Evolutionary conservation across 2,113 vertebrate genomes (phyloP).

Genomic region (Eptatretus burgeri): DNA sequence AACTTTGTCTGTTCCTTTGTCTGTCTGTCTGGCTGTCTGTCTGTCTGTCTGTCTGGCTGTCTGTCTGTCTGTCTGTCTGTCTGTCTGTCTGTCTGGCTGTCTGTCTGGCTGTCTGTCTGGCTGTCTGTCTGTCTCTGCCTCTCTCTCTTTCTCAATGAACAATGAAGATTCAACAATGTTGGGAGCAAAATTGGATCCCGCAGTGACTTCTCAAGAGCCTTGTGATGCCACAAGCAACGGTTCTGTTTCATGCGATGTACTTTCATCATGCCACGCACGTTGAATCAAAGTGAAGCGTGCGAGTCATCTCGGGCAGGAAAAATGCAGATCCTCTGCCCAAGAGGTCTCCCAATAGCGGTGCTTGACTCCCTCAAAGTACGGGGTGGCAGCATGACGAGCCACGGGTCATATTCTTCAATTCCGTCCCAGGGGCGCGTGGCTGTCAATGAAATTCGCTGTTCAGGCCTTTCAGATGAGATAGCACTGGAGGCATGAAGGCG

Average conservation of each 20-base stretch:
- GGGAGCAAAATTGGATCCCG: too few species aligned
- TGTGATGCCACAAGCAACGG: too few species aligned
- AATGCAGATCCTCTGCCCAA: constrained; percentile 3
- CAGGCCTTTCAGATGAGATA: constrained; percentile 5
- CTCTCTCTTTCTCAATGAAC: too few species aligned
- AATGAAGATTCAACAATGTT: too few species aligned
- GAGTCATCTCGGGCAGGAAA: constrained; percentile 2
- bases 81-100: too few species aligned
- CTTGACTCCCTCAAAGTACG: constrained; percentile 4
- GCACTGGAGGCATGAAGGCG: not conserved
- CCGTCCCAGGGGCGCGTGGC: not conserved
- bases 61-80: too few species aligned
- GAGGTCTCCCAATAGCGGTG: constrained; percentile 2
- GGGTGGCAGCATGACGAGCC: constrained; percentile 1
- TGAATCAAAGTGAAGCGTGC: constrained; percentile 2
- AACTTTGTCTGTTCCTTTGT: too few species aligned
- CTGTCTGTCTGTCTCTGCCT: too few species aligned
- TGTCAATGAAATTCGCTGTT: constrained; percentile 2
- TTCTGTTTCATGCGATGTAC: not conserved
- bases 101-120: too few species aligned
- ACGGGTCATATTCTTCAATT: constrained; percentile 4
- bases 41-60: too few species aligned
- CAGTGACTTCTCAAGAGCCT: too few species aligned
- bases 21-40: too few species aligned
- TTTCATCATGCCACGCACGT: constrained; percentile 2